Evolutionary conservation across 2,113 vertebrate species (phyloP), one percentile per base, ranked within the genome.

Genomic region (Sylvia atricapilla): DNA sequence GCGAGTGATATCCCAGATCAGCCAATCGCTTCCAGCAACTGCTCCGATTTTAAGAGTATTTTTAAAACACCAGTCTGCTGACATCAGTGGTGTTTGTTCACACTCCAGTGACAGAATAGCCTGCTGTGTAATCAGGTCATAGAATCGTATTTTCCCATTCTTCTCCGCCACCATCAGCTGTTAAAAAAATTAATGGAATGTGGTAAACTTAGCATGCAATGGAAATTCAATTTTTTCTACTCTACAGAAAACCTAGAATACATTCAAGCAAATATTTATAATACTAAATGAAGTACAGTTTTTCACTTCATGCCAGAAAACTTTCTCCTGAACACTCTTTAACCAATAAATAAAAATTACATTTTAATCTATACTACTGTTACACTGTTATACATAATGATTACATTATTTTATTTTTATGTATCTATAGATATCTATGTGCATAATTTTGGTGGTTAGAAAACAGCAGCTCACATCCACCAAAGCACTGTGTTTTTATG

Each of bases 121-220:
- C 93, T 99, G 99, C 79, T 99, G 99, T 68, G 98, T 98, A 75
- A 99, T 92, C 78, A 99, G 98, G 96, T 99, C 98, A 58, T 99
- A 99, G 97, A 99, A 99, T 17, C 99, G 98, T 70, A 99, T 98
- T 2, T 98, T 98, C 75, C 99, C 99, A 78, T 98, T 99, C 95
- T 99, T 99, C 95, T 99, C 99, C 3, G 99, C 99, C 83, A 99
- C 99, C 99, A 99, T 99, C 90, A 99, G 93, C 99, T 99, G 95
- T 52, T 41, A 96, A 89, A 23, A 84, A 97, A 95, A 94, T 73
- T 52, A 37, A 85, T 0, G 85, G 25, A 73, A 83, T 3, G 4
- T 47, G 67, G 41, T 81, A 87, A 89, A 62, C 24, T 59, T 75
- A 28, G 15, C n/a, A 80, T 64, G 28, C 14, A 74, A 59, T 58